phyloP scores from a whole-genome alignment of 1,140 invertebrate species.

The Hyles euphorbiae region DNA sequence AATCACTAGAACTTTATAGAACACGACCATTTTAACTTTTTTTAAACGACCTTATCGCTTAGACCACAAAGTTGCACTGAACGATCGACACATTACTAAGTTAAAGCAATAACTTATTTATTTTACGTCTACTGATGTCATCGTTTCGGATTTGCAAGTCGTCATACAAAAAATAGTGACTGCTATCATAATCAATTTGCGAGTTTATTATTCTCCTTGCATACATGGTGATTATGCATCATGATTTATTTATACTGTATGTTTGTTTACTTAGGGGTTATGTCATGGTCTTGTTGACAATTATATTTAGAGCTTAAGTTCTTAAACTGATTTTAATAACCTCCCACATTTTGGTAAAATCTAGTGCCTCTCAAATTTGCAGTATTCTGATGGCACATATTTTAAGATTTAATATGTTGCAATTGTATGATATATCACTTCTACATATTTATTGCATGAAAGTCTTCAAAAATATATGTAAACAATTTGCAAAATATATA shows the following conservation, averaged over 20 bases:
- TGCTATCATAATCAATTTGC: conserved; percentile 12
- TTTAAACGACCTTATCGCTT: conserved; percentile 9
- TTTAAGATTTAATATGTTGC: too few relatives aligned
- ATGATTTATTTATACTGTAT: not conserved
- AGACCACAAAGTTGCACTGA: conserved; percentile 32
- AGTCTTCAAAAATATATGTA: too few relatives aligned
- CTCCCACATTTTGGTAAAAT: too few relatives aligned
- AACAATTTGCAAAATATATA: too few relatives aligned
- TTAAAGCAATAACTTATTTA: conserved; percentile 9
- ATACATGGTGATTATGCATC: conserved; percentile 6
- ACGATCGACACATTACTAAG: conserved; percentile 1
- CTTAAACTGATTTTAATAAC: too few relatives aligned
- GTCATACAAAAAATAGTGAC: conserved; percentile 11
- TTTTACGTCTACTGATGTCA: conserved; percentile 21
- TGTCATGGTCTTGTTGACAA: too few relatives aligned
- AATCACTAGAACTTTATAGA: conserved; percentile 32
- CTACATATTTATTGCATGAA: too few relatives aligned
- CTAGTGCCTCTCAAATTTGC: too few relatives aligned
- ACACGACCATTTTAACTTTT: conserved; percentile 26
- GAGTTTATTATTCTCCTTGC: conserved; percentile 1
- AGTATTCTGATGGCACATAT: too few relatives aligned
- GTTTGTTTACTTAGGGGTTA: too few relatives aligned
- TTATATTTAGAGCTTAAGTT: too few relatives aligned
- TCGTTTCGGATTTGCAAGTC: not conserved
- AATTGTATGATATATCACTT: too few relatives aligned